phyloP scores from a whole-genome alignment of 2,113 vertebrate species.

The Lethenteron camtschaticum region DNA sequence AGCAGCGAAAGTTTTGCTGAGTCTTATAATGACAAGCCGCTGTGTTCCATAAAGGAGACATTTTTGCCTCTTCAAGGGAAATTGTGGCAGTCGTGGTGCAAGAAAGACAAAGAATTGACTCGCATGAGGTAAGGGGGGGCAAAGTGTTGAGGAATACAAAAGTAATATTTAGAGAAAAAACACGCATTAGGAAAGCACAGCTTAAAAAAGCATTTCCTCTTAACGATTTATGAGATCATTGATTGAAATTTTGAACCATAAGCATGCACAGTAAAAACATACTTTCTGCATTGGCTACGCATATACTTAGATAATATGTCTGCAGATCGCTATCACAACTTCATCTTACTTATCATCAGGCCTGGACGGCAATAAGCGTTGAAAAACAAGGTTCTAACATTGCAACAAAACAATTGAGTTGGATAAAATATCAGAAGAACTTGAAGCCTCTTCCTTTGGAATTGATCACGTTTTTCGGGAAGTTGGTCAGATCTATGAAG shows the following conservation, averaged over 20 bases:
- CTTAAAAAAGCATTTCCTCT: background rate
- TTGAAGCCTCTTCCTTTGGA: constrained; percentile 24
- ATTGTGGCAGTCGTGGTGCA: constrained; percentile 15
- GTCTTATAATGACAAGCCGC: constrained; percentile 11
- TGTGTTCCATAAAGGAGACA: constrained; percentile 11
- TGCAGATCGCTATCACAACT: constrained; percentile 4
- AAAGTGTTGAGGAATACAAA: background rate
- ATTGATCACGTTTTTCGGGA: constrained; percentile 38
- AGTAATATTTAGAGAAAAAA: background rate
- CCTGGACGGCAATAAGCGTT: background rate
- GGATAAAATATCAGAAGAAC: background rate
- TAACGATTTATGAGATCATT: no score
- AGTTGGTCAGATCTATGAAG: constrained; percentile 42
- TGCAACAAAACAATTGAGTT: background rate
- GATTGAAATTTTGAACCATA: no score
- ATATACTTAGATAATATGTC: background rate
- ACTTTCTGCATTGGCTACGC: background rate
- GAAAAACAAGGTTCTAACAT: background rate
- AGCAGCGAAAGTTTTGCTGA: constrained; percentile 13
- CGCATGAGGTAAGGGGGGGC: background rate
- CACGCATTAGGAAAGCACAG: background rate
- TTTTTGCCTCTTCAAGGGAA: constrained; percentile 11
- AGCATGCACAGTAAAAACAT: background rate
- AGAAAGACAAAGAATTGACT: constrained; percentile 14
- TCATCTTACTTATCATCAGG: constrained; percentile 2